A percentile compares a stretch with the other conserved stretches of the same genome.
These are phyloP conservation scores for Operophtera brumata DNA, from an alignment of 2,888 invertebrate genomes.

Conservation along the genomic window DNA sequence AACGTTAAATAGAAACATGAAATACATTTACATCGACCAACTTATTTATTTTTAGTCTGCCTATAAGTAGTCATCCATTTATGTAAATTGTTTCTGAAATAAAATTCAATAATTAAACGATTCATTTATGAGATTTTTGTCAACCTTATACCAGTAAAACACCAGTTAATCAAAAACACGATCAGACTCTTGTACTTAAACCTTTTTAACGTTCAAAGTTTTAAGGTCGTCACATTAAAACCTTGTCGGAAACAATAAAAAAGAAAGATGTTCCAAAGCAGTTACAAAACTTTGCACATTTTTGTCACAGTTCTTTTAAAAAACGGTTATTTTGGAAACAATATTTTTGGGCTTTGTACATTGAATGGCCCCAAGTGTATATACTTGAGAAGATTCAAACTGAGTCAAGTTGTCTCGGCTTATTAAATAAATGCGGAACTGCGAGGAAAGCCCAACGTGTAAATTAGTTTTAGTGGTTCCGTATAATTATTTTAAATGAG, in stretches of 20 bases:
- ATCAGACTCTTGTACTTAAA: not conserved
- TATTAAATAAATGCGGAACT: slow-evolving; percentile 36
- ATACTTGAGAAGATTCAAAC: slow-evolving; percentile 24
- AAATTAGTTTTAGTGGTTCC: slow-evolving; percentile 34
- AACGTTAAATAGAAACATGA: no score
- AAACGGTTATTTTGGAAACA: not conserved
- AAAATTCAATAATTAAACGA: not conserved
- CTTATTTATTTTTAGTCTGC: no score
- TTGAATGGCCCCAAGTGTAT: slow-evolving; percentile 27
- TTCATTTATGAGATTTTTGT: not conserved
- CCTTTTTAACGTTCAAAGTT: slow-evolving; percentile 19
- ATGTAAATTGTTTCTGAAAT: not conserved
- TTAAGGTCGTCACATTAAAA: slow-evolving; percentile 20
- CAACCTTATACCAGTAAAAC: not conserved
- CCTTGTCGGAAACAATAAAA: slow-evolving; percentile 25
- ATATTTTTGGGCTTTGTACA: not conserved
- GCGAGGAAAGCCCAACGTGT: slow-evolving; percentile 26
- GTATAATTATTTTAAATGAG: slow-evolving; percentile 34
- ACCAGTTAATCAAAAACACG: not conserved
- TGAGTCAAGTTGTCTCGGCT: slow-evolving; percentile 29
- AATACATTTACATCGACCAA: no score
- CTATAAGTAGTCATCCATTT: no score
- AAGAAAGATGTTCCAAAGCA: slow-evolving; percentile 19
- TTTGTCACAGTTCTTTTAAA: not conserved
- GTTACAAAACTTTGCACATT: slow-evolving; percentile 15